Evolutionary conservation across 2,113 vertebrate genomes (phyloP).

Genomic region (Tragulus kanchil): DNA sequence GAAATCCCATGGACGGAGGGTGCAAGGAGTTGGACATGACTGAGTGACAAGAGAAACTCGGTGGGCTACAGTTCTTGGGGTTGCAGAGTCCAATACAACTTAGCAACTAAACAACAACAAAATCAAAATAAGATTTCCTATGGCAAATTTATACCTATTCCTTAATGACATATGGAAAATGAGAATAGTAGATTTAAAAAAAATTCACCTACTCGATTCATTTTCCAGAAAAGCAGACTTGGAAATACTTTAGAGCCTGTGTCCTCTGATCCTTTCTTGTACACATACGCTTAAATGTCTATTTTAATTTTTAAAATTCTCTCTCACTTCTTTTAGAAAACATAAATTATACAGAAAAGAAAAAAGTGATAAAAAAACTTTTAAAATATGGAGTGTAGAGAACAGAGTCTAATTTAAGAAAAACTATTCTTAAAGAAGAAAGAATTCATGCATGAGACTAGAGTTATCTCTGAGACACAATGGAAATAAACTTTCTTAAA

Average conservation of each 20-base stretch:
- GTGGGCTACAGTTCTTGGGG: not conserved
- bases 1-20: not conserved
- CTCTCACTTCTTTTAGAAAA: not conserved
- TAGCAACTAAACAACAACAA: not conserved
- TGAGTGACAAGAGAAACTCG: too few relatives aligned
- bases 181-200: not conserved
- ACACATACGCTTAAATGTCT: not conserved
- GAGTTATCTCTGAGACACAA: not conserved
- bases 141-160: not conserved
- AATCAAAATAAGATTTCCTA: not conserved
- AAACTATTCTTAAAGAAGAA: not conserved
- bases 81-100: not conserved
- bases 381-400: not conserved
- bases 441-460: not conserved
- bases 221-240: not conserved
- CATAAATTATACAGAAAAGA: not conserved
- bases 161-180: not conserved
- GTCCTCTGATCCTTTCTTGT: not conserved
- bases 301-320: not conserved
- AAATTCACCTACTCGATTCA: not conserved
- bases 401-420: not conserved
- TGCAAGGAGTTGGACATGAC: too few relatives aligned
- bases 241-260: not conserved
- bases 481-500: not conserved
- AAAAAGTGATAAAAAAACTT: not conserved